Evolutionary conservation across 2,888 invertebrate genomes (phyloP).

Genomic region (Caenorhabditis uteleia): DNA sequence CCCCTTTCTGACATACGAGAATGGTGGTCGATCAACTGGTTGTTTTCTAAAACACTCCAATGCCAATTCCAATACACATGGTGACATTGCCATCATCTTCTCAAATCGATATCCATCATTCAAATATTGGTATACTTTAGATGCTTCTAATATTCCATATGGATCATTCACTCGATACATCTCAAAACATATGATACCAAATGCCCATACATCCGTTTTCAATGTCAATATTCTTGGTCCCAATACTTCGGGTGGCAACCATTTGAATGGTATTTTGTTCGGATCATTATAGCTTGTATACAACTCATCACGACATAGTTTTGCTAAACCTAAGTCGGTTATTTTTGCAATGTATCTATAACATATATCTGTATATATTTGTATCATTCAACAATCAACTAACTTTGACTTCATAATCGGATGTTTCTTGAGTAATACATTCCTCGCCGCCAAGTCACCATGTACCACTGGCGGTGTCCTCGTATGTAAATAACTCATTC

Average conservation of each 20-base stretch:
- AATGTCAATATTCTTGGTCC: constrained; percentile 33
- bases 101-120: constrained; percentile 41
- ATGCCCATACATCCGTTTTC: constrained; percentile 53
- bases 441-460: constrained; percentile 95
- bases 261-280: constrained; percentile 49
- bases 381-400: no score
- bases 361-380: background rate
- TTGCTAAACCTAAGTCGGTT: constrained; percentile 55
- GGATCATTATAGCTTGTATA: constrained; percentile 42
- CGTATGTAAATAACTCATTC: constrained; percentile 96
- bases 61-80: constrained; percentile 41
- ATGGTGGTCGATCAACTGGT: constrained; percentile 44
- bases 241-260: constrained; percentile 54
- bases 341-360: constrained; percentile 45
- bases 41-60: constrained; percentile 44
- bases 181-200: constrained; percentile 45
- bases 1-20: constrained; percentile 18
- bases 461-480: constrained; percentile 98
- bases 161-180: constrained; percentile 42
- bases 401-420: constrained; percentile 8
- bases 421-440: constrained; percentile 87
- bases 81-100: constrained; percentile 28
- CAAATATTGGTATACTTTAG: constrained; percentile 23
- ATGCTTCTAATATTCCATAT: constrained; percentile 27
- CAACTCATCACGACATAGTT: constrained; percentile 36